Evolutionary conservation across 2,888 invertebrate genomes (phyloP), one percentile per base, ranked within the genome.

Genomic region (Sinelater perroti): DNA sequence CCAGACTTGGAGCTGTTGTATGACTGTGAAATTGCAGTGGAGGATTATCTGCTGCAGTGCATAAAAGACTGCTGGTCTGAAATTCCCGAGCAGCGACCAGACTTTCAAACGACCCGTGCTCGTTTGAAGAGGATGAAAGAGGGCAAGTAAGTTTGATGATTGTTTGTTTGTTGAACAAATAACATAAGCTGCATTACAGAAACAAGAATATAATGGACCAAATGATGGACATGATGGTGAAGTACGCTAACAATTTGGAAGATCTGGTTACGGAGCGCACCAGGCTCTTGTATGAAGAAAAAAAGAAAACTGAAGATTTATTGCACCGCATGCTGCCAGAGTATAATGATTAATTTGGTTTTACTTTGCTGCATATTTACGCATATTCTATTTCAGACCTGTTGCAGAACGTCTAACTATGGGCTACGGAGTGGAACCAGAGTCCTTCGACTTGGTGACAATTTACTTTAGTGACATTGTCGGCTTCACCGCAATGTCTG

Each of bases 191-290:
- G n/a, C n/a, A 38, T 65, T 28, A 74, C 71, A 92, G 92, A 74
- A 90, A 87, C 71, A 87, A 89, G 70, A 95, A 95, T 76, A 93
- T 95, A 69, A 93, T 95, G 93, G 95, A 96, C 79, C 94, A 95
- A 83, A 95, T 96, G 93, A 94, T 96, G 90, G 90, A 92, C 70
- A 95, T 95, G 93, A 95, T 96, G 95, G 96, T 95, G 78, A 94
- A 93, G 73, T 95, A 97, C 79, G 94, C 95, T 56, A 91, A 93
- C 78, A 93, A 96, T 81, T 86, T 96, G 79, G 96, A 96, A 80
- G 94, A 94, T 78, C 86, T 96, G 80, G 96, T 96, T 74, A 90
- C 86, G 72, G 95, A 96, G 80, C 85, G 96, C 71, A 96, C 96
- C 64, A 87, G 91, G 75, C 85, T 93, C 73, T 82, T 96, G 71